These are phyloP conservation scores for Arion vulgaris DNA, from an alignment of 1,140 invertebrate genomes.

Conservation along the genomic window DNA sequence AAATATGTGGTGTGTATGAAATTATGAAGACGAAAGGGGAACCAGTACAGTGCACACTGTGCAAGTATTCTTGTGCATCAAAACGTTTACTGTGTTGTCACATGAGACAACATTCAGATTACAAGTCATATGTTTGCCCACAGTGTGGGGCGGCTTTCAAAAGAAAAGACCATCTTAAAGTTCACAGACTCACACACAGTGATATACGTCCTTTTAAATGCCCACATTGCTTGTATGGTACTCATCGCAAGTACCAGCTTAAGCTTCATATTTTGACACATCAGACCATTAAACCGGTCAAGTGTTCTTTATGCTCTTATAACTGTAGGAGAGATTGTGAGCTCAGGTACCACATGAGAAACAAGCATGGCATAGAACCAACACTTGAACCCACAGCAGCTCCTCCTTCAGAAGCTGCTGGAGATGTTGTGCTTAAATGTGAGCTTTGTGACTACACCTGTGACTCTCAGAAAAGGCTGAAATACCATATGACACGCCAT, in stretches of 20 bases:
- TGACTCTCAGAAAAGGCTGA: constrained; percentile 24
- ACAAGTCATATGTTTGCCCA: background rate
- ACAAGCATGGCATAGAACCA: constrained; percentile 1
- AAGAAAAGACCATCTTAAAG: constrained; percentile 20
- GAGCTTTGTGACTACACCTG: constrained; percentile 14
- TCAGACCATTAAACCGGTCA: constrained; percentile 17
- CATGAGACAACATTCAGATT: background rate
- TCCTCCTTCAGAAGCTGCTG: background rate
- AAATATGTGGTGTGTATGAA: background rate
- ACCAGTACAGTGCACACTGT: background rate
- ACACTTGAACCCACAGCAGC: background rate
- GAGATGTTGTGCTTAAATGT: constrained; percentile 3
- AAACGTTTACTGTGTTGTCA: background rate
- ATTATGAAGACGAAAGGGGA: background rate
- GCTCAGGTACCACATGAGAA: constrained; percentile 15
- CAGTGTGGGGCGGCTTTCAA: constrained; percentile 23
- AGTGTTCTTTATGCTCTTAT: constrained; percentile 6
- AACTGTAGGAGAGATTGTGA: background rate
- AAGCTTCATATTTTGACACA: constrained; percentile 22
- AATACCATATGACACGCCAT: constrained; percentile 27
- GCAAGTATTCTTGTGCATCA: constrained; percentile 3
- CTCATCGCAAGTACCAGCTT: constrained; percentile 15
- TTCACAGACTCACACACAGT: constrained; percentile 14
- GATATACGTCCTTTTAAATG: constrained; percentile 3
- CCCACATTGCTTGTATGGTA: constrained; percentile 1